Conservation (phyloP, 1,140 invertebrate species). For the Triops longicaudatus region DNA sequence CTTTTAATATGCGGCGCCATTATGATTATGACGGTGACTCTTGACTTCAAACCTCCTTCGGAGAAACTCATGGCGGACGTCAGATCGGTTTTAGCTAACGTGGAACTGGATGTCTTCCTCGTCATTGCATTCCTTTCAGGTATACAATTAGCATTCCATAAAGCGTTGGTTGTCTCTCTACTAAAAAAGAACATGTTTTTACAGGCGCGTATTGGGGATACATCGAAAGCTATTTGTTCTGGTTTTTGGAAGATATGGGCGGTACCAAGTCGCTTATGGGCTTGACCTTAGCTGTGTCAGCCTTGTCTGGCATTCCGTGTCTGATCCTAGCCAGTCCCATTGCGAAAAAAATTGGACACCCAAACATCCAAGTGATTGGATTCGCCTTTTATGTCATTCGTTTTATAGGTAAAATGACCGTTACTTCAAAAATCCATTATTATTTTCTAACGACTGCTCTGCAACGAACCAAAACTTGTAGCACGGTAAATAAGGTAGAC, state of each 20-base stretch:
- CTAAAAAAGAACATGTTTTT: conserved; percentile 31
- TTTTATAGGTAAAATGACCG: conserved; percentile 50
- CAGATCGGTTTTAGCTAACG: conserved; percentile 55
- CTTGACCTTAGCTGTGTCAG: conserved; percentile 69
- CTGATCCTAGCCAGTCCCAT: conserved; percentile 68
- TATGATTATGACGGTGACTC: conserved; percentile 61
- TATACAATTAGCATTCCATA: conserved; percentile 37
- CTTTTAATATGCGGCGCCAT: conserved; percentile 57
- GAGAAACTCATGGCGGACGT: conserved; percentile 63
- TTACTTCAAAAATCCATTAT: background rate
- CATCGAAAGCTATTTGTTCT: conserved; percentile 77
- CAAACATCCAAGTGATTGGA: conserved; percentile 70
- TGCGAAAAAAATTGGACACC: conserved; percentile 65
- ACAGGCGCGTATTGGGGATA: conserved; percentile 71
- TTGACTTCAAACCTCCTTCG: conserved; percentile 66
- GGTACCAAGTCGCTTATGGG: conserved; percentile 71
- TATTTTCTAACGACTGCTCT: no score
- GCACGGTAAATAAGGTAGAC: no score
- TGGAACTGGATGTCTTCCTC: conserved; percentile 63
- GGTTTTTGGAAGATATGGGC: conserved; percentile 70
- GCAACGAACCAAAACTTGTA: no score
- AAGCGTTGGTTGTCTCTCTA: conserved; percentile 16
- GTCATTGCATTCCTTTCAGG: conserved; percentile 63
- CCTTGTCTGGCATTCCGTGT: conserved; percentile 64
- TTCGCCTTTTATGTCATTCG: conserved; percentile 66